phyloP scores from a whole-genome alignment of 2,888 invertebrate species.

The Tenthredo notha region DNA sequence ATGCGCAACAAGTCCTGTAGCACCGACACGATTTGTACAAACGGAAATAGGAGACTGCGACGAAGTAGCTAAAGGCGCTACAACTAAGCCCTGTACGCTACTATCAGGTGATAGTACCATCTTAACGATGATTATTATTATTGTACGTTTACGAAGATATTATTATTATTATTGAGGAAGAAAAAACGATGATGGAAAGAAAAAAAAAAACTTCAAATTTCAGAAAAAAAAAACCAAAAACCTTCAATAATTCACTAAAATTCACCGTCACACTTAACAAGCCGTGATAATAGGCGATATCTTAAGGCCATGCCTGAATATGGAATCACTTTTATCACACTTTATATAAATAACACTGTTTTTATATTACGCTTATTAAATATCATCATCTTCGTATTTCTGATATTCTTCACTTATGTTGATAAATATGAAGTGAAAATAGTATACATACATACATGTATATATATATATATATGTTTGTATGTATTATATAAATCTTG shows the following conservation, averaged over 20 bases:
- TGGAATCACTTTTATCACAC: background rate
- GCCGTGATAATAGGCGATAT: background rate
- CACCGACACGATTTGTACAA: constrained; percentile 62
- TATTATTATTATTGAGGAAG: background rate
- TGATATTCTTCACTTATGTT: too few relatives aligned
- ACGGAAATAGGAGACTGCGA: constrained; percentile 79
- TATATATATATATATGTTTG: too few relatives aligned
- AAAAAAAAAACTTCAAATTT: background rate
- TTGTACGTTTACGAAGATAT: background rate
- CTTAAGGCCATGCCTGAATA: background rate
- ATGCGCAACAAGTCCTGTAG: constrained; percentile 48
- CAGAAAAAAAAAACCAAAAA: background rate
- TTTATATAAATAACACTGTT: constrained; percentile 3
- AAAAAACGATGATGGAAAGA: background rate
- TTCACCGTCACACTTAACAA: background rate
- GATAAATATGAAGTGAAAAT: too few relatives aligned
- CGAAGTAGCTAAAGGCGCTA: constrained; percentile 76
- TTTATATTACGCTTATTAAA: background rate
- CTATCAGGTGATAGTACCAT: constrained; percentile 87
- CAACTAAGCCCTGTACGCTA: constrained; percentile 80
- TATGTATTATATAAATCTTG: too few relatives aligned
- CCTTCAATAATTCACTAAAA: background rate
- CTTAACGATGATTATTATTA: constrained; percentile 58
- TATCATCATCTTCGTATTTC: too few relatives aligned
- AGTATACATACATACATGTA: too few relatives aligned